Evolutionary conservation across 2,888 invertebrate species (phyloP).

Genomic region (Andrena praecox): DNA sequence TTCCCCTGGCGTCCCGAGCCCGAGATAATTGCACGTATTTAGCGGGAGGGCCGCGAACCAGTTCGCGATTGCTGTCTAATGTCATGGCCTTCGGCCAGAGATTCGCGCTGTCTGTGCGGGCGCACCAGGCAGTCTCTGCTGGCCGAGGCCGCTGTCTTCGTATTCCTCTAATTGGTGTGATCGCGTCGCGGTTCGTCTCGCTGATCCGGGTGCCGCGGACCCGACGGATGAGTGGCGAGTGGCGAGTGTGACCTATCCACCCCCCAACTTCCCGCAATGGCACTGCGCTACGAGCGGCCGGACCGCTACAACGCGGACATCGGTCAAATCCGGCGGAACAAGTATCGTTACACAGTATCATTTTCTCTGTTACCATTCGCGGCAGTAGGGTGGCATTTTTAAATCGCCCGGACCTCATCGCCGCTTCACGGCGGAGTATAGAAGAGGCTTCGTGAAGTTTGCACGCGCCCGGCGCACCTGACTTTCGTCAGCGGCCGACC

Average conservation of each 20-base stretch:
- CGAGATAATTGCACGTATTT: slow-evolving; percentile 46
- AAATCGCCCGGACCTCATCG: too few relatives aligned
- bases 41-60: slow-evolving; percentile 44
- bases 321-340: slow-evolving; percentile 72
- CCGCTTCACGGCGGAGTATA: too few relatives aligned
- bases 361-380: not conserved
- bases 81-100: slow-evolving; percentile 81
- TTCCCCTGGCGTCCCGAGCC: not conserved
- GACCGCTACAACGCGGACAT: slow-evolving; percentile 70
- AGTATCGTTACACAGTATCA: slow-evolving; percentile 24
- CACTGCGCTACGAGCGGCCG: slow-evolving; percentile 74
- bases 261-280: slow-evolving; percentile 69
- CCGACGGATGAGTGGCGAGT: too few relatives aligned
- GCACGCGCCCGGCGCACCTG: not conserved
- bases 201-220: slow-evolving; percentile 18
- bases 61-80: slow-evolving; percentile 62
- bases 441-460: too few relatives aligned
- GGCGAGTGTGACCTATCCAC: slow-evolving; percentile 16
- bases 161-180: slow-evolving; percentile 73
- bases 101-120: slow-evolving; percentile 50
- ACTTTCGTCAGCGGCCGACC: slow-evolving; percentile 23
- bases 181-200: slow-evolving; percentile 52
- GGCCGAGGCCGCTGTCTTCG: slow-evolving; percentile 72
- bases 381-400: too few relatives aligned
- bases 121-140: slow-evolving; percentile 49